A percentile compares a stretch with the other conserved stretches of the same genome.
Evolutionary conservation across 1,140 invertebrate genomes (phyloP).

Genomic region (Drusus annulatus): DNA sequence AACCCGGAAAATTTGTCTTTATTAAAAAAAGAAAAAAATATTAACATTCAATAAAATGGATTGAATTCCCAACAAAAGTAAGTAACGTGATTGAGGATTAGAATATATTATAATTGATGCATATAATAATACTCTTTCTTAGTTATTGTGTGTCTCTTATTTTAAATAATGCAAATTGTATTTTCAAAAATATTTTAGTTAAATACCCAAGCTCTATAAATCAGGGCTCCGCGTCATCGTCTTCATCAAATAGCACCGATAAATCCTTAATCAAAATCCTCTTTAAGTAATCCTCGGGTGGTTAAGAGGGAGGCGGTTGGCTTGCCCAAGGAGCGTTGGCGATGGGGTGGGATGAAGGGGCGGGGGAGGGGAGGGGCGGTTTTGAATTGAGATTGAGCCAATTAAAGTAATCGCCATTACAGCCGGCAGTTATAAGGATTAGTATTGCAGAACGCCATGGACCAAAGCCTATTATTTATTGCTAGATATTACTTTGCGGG

Average conservation of each 20-base stretch:
- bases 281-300: conserved; percentile 42
- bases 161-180: too few relatives aligned
- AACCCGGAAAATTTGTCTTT: too few relatives aligned
- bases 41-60: too few relatives aligned
- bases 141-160: too few relatives aligned
- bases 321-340: conserved; percentile 7
- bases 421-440: conserved; percentile 72
- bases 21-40: too few relatives aligned
- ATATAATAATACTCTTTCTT: too few relatives aligned
- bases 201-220: conserved; percentile 5
- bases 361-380: conserved; percentile 61
- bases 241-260: conserved; percentile 43
- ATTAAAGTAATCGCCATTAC: conserved; percentile 74
- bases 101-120: too few relatives aligned
- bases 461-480: conserved; percentile 74
- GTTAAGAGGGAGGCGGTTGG: neutral
- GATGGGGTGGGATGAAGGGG: neutral
- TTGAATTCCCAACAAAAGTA: too few relatives aligned
- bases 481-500: conserved; percentile 73
- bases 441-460: conserved; percentile 69
- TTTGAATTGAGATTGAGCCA: conserved; percentile 74
- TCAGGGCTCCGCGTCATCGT: conserved; percentile 33
- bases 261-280: conserved; percentile 51
- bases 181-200: too few relatives aligned
- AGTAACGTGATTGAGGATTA: too few relatives aligned